Percentiles rank a stretch among this genome's conserved stretches.
Conservation (phyloP, 1,140 invertebrate genomes). For the Luehdorfia chinensis region DNA sequence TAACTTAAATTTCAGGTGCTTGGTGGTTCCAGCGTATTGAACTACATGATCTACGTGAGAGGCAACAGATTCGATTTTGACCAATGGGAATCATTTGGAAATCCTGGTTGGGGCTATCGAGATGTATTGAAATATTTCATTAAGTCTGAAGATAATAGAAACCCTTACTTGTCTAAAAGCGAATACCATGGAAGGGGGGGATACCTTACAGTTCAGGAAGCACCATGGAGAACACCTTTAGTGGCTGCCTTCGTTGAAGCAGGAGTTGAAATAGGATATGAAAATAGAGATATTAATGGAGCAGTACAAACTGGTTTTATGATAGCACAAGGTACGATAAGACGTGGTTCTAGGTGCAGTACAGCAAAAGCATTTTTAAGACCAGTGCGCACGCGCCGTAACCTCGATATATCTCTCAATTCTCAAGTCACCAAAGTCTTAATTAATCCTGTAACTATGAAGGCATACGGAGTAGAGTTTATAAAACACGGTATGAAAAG, state of each 20-base stretch:
- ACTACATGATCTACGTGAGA: constrained; percentile 97
- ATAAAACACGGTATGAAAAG: constrained; percentile 82
- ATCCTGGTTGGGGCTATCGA: constrained; percentile 93
- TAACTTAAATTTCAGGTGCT: constrained; percentile 80
- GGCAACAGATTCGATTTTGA: constrained; percentile 92
- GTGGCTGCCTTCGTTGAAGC: constrained; percentile 91
- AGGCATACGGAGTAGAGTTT: constrained; percentile 87
- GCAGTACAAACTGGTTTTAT: constrained; percentile 90
- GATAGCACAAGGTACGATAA: constrained; percentile 93
- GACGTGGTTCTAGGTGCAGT: constrained; percentile 90
- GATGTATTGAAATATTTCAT: constrained; percentile 92
- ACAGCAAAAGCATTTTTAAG: constrained; percentile 93
- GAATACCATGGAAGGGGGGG: constrained; percentile 87
- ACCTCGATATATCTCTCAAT: constrained; percentile 88
- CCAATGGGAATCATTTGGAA: constrained; percentile 91
- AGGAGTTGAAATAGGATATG: constrained; percentile 91
- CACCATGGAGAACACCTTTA: constrained; percentile 89
- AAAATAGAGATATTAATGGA: constrained; percentile 92
- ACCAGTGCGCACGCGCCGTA: constrained; percentile 85
- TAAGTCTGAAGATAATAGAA: constrained; percentile 92
- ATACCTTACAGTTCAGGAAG: constrained; percentile 89
- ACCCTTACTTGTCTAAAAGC: constrained; percentile 85
- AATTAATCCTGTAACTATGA: constrained; percentile 84
- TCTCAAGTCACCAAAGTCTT: constrained; percentile 85
- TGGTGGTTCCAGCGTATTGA: constrained; percentile 93